Base-by-base conservation (phyloP, 2,113 vertebrate genomes). In the Orthonyx spaldingii region DNA sequence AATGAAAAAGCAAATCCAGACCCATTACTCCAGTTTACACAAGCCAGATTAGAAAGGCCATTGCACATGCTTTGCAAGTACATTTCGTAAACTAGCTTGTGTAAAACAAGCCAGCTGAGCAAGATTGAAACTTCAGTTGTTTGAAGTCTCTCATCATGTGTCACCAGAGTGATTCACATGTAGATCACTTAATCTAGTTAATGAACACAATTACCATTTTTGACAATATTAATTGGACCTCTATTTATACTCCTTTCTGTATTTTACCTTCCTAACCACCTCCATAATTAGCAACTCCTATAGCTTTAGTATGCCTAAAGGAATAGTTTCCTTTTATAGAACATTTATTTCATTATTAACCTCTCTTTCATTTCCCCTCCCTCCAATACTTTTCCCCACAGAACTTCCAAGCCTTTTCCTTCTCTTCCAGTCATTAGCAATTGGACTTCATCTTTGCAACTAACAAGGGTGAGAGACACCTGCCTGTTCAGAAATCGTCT, bases 191-290 rank as follows among this genome's bases (percentile, higher is more conserved):
- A 76, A 53, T 66, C 63, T 74, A 60, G 33, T 53, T 93, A 95
- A 95, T 74, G 35, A 94, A 90, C 46, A 87, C 87, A 93, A 87
- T 87, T 91, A 80, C 32, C 37, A 52, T 92, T 92, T 94, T 84
- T 90, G 83, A 94, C 70, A 91, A 61, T 95, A 92, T 91, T 93
- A 94, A 90, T 94, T 94, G 32, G 56, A 88, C 68, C n/a, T 46
- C 8, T 35, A 82, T 52, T 93, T 89, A 42, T 10, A 49, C 17
- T 89, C 11, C 44, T 78, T 90, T 93, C 76, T 94, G 89, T 64
- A 77, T 89, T 97, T 94, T 64, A 77, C 60, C 66, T 84, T 64
- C 14, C 44, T 32, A 92, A 85, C 61, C 55, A 65, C 32, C 65
- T 68, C 75, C 53, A 55, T 86, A 94, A 94, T 88, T 89, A 94